Percentiles rank a stretch among this genome's conserved stretches.
phyloP scores from a whole-genome alignment of 2,888 invertebrate genomes.

The Drosophila quinaria region DNA sequence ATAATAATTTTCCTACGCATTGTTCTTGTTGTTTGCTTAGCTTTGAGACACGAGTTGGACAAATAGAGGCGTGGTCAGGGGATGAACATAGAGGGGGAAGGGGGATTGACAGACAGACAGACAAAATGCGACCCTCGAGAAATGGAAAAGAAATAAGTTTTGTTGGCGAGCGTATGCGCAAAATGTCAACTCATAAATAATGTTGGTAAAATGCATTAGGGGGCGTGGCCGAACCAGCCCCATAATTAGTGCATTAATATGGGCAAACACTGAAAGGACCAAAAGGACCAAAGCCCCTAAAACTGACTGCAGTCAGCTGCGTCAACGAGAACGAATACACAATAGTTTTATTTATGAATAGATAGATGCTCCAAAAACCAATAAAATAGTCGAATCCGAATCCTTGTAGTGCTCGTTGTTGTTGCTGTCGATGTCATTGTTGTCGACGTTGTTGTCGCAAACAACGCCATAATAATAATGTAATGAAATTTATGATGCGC shows the following conservation, averaged over 20 bases:
- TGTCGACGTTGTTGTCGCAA: conserved; percentile 64
- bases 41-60: conserved; percentile 35
- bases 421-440: conserved; percentile 10
- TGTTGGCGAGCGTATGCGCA: conserved; percentile 52
- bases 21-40: conserved; percentile 44
- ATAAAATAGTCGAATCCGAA: conserved; percentile 67
- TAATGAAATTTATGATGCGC: conserved; percentile 82
- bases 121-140: conserved; percentile 49
- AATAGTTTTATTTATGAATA: conserved; percentile 77
- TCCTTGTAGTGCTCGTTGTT: conserved; percentile 33
- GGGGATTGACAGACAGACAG: conserved; percentile 12
- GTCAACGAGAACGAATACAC: conserved; percentile 52
- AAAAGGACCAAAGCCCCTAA: not conserved
- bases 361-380: conserved; percentile 57
- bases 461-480: conserved; percentile 78
- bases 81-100: not conserved
- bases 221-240: conserved; percentile 52
- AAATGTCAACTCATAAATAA: conserved; percentile 71
- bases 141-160: conserved; percentile 52
- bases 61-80: conserved; percentile 31
- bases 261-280: conserved; percentile 11
- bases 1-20: conserved; percentile 75
- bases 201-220: conserved; percentile 69
- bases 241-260: conserved; percentile 77
- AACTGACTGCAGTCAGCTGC: conserved; percentile 20